phyloP scores from a whole-genome alignment of 2,888 invertebrate species.

The Trissoscelio sp. region DNA sequence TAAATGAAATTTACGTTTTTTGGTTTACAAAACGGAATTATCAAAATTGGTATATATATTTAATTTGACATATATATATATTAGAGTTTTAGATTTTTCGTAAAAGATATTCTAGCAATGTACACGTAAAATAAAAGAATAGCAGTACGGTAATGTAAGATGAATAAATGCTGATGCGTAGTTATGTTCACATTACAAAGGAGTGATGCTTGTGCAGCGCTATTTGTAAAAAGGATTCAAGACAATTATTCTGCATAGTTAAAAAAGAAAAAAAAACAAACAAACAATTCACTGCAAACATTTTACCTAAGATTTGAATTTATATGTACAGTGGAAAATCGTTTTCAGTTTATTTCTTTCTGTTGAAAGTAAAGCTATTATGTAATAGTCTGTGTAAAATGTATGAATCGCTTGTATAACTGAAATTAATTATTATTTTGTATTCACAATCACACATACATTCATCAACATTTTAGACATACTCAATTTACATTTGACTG shows the following conservation, averaged over 20 bases:
- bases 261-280: too few species aligned
- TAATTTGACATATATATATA: not conserved
- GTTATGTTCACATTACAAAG: constrained; percentile 40
- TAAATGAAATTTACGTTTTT: too few species aligned
- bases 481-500: not conserved
- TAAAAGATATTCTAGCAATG: constrained; percentile 18
- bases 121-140: constrained; percentile 29
- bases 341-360: too few species aligned
- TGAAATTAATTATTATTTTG: not conserved
- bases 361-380: too few species aligned
- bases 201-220: constrained; percentile 26
- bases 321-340: too few species aligned
- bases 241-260: constrained; percentile 20
- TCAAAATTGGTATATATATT: not conserved
- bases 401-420: too few species aligned
- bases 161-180: constrained; percentile 35
- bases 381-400: too few species aligned
- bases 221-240: constrained; percentile 22
- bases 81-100: constrained; percentile 4
- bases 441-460: too few species aligned
- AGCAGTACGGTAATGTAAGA: constrained; percentile 42
- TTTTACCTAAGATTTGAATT: too few species aligned
- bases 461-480: not conserved
- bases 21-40: not conserved
- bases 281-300: too few species aligned